A percentile compares a stretch with the other conserved stretches of the same genome.
These are phyloP conservation scores for Solea senegalensis DNA, from an alignment of 2,113 vertebrate species.

Conservation along the genomic window DNA sequence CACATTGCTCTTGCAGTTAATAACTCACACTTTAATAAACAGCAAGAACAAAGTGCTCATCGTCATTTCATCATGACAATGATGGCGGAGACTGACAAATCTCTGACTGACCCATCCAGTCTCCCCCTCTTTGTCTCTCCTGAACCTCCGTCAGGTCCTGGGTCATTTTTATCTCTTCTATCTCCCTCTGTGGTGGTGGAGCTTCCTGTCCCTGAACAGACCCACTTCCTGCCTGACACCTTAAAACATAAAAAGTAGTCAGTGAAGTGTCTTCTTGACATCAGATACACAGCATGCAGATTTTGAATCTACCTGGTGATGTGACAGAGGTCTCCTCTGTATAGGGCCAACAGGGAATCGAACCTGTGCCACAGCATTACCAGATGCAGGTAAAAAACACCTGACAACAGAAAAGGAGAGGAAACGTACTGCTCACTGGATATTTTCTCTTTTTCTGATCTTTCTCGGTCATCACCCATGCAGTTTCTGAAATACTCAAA, in stretches of 20 bases:
- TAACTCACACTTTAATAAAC: too few relatives aligned
- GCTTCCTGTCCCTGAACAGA: conserved; percentile 10
- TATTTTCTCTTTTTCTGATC: too few relatives aligned
- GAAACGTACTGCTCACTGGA: too few relatives aligned
- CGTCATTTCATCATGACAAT: too few relatives aligned
- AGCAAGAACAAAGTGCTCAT: background rate
- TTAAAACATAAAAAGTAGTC: background rate
- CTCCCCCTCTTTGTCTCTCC: conserved; percentile 32
- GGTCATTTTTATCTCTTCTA: background rate
- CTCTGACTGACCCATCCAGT: conserved; percentile 25
- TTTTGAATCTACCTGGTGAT: conserved; percentile 18
- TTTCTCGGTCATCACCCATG: too few relatives aligned
- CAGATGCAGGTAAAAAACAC: conserved; percentile 31
- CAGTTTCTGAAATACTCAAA: too few relatives aligned
- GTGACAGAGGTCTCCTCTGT: background rate
- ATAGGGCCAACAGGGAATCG: conserved; percentile 10
- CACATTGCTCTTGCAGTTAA: background rate
- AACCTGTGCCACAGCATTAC: conserved; percentile 25
- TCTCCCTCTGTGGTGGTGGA: conserved; percentile 36
- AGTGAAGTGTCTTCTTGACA: background rate
- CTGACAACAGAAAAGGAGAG: conserved; percentile 17
- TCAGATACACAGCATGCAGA: background rate
- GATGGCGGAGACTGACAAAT: background rate
- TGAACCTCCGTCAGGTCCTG: background rate
- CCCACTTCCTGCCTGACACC: conserved; percentile 18